A percentile compares a stretch with the other conserved stretches of the same genome.
Conservation (phyloP, 2,113 vertebrate genomes). For the Eublepharis macularius region DNA sequence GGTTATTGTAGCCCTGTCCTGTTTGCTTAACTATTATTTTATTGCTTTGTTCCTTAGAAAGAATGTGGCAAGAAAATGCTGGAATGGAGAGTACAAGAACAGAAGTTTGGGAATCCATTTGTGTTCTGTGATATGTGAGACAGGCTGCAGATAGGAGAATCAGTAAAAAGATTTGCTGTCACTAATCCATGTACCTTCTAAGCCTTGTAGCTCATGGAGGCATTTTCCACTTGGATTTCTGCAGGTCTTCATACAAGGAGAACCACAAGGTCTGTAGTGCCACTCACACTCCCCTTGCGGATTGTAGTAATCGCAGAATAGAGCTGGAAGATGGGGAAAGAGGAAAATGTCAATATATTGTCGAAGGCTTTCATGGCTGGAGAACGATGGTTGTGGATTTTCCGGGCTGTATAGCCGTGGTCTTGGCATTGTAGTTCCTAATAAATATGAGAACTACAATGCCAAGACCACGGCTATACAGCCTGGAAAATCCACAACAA, state of each 20-base stretch:
- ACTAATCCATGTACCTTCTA: constrained; percentile 84
- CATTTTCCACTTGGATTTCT: constrained; percentile 85
- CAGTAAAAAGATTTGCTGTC: background rate
- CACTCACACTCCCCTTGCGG: constrained; percentile 85
- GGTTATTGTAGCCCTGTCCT: background rate
- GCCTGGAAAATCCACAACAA: too few species aligned
- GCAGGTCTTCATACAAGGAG: constrained; percentile 89
- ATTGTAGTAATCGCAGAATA: constrained; percentile 97
- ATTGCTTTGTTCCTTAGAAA: background rate
- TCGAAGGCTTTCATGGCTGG: too few species aligned
- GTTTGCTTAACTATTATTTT: background rate
- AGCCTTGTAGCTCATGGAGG: constrained; percentile 73
- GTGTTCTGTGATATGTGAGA: background rate
- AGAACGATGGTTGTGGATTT: too few species aligned
- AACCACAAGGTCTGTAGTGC: constrained; percentile 92
- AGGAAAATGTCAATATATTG: too few species aligned
- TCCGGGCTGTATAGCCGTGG: too few species aligned
- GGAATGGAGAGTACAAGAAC: background rate
- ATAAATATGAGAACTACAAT: too few species aligned
- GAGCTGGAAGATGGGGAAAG: constrained; percentile 71
- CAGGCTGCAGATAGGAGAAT: background rate
- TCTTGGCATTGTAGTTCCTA: too few species aligned
- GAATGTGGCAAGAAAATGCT: background rate
- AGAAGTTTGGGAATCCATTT: background rate
- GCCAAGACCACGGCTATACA: too few species aligned